Base-by-base conservation (phyloP, 2,113 vertebrate genomes). In the Malurus elegans region DNA sequence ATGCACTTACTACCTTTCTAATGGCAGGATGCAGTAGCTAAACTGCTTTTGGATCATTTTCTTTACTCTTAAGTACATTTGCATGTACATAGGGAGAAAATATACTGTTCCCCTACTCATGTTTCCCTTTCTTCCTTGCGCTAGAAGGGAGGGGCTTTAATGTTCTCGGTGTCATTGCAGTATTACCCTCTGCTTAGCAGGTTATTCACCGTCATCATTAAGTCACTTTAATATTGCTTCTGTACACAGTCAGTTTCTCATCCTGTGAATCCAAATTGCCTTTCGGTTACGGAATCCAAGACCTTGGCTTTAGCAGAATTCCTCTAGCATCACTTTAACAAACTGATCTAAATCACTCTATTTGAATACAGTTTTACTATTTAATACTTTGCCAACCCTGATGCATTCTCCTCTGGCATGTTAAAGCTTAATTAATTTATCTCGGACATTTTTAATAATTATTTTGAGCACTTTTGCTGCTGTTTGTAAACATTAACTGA, bases 321-420 rank as follows among this genome's bases (percentile, higher is more conserved):
- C 51, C 21, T 70, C 10, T 74, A 64, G 64, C 21, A 44, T 7
- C 11, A 28, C 0, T 0, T 42, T 92, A 69, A 40, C 0, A 1
- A 72, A 25, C 36, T 93, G n/a, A 57, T 88, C 26, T 86, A 72
- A 86, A 65, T 79, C 40, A n/a, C 28, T 61, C 6, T 66, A 21
- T 61, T 66, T 65, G 13, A 88, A 44, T 67, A 58, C 6, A 19
- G 19, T n/a, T 84, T 66, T 70, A 47, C 10, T 57, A 0, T 70
- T 61, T 71, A 83, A 38, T 73, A 13, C 17, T 62, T 78, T 8
- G 1, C 5, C 9, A 61, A 48, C 6, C 31, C 7, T 61, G 11
- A 21, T 40, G 10, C 60, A 51, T 47, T 79, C 60, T 62, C 14
- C 34, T 38, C 38, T 38, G 38, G 38, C 38, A 38, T 38, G 10